Conservation (phyloP, 2,888 invertebrate genomes). For the Agonopterix arenella region DNA sequence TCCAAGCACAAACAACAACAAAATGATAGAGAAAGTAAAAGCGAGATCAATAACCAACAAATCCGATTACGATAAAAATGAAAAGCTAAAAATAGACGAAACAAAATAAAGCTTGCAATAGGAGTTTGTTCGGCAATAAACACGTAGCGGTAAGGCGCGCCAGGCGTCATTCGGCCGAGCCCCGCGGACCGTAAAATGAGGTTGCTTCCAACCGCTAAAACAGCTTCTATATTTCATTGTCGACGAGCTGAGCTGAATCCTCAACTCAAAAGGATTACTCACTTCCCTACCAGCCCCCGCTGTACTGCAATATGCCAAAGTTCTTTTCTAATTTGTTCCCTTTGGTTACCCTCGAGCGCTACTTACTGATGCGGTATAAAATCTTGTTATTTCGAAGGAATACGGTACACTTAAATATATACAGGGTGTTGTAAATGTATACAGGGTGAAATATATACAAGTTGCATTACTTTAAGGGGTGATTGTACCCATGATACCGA, state of each 20-base stretch:
- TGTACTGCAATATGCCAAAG: not conserved
- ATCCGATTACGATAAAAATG: slow-evolving; percentile 3
- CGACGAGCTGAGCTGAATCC: slow-evolving; percentile 31
- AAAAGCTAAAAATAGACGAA: slow-evolving; percentile 25
- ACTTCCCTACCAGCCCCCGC: not conserved
- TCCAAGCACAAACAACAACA: too few species aligned
- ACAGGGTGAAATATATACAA: too few species aligned
- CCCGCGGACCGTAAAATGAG: slow-evolving; percentile 37
- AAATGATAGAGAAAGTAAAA: too few species aligned
- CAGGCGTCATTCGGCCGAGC: slow-evolving; percentile 15
- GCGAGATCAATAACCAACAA: not conserved
- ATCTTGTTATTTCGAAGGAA: too few species aligned
- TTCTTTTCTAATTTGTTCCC: not conserved
- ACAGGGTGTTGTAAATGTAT: too few species aligned
- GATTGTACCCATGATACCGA: too few species aligned
- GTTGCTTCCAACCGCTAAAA: slow-evolving; percentile 30
- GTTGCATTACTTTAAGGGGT: too few species aligned
- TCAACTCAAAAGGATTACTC: slow-evolving; percentile 26
- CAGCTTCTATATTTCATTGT: slow-evolving; percentile 41
- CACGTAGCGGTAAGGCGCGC: slow-evolving; percentile 17
- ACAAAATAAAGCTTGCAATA: slow-evolving; percentile 19
- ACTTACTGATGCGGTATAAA: too few species aligned
- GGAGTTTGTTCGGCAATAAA: slow-evolving; percentile 34
- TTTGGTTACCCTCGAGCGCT: too few species aligned
- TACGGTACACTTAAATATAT: too few species aligned